phyloP scores from a whole-genome alignment of 2,888 invertebrate species.

The Tipula vernalis region DNA sequence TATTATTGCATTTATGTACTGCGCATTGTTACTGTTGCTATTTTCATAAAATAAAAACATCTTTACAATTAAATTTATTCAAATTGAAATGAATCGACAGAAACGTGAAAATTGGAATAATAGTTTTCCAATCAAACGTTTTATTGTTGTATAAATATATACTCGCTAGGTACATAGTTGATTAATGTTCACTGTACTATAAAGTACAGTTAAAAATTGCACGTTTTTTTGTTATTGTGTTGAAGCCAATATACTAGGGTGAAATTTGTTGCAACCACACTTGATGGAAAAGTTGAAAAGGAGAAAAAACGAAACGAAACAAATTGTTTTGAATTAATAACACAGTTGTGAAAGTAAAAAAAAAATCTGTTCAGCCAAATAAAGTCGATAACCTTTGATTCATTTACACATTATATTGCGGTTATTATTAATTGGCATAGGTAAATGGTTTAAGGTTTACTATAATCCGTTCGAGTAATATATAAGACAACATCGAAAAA shows the following conservation, averaged over 20 bases:
- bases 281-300: not conserved
- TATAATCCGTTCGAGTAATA: too few species aligned
- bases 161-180: not conserved
- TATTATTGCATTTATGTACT: not conserved
- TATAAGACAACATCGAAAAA: too few species aligned
- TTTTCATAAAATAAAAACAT: not conserved
- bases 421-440: too few species aligned
- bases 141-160: not conserved
- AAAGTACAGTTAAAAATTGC: not conserved
- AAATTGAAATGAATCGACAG: not conserved
- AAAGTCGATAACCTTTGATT: not conserved
- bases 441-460: too few species aligned
- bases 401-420: too few species aligned
- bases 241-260: not conserved
- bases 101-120: not conserved
- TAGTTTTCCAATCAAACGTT: not conserved
- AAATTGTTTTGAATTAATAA: not conserved
- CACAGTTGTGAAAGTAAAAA: not conserved
- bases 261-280: not conserved
- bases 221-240: not conserved
- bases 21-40: not conserved
- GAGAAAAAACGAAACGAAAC: not conserved
- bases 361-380: not conserved
- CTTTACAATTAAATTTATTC: not conserved
- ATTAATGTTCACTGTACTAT: not conserved